phyloP scores from a whole-genome alignment of 2,888 invertebrate species.

The Caenorhabditis afra region DNA sequence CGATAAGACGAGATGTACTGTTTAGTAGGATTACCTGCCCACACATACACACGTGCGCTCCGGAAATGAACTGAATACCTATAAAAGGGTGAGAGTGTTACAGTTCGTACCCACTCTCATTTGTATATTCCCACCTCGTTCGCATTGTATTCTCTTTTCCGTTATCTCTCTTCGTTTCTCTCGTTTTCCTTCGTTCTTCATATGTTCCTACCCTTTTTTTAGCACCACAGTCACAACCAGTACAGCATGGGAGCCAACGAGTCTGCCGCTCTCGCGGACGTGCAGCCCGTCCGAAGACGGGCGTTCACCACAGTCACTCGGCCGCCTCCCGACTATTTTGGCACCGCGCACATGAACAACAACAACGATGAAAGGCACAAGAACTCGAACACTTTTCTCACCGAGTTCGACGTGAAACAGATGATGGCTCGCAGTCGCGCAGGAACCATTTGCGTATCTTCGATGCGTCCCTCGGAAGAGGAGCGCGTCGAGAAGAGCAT shows the following conservation, averaged over 20 bases:
- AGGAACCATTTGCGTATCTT: constrained; percentile 39
- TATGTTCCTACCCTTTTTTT: constrained; percentile 38
- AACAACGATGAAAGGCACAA: constrained; percentile 47
- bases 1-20: constrained; percentile 6
- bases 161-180: constrained; percentile 19
- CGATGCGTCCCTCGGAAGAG: constrained; percentile 26
- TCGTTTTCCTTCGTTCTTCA: background rate
- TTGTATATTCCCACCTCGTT: constrained; percentile 1
- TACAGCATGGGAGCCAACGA: constrained; percentile 56
- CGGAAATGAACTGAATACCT: background rate
- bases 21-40: constrained; percentile 37
- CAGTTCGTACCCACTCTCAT: background rate
- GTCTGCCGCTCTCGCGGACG: constrained; percentile 32
- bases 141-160: background rate
- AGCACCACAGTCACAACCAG: constrained; percentile 2
- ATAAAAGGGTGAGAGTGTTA: constrained; percentile 6
- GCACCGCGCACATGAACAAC: constrained; percentile 22
- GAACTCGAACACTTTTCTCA: constrained; percentile 52
- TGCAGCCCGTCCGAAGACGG: constrained; percentile 23
- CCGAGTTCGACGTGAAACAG: constrained; percentile 66
- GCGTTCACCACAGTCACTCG: constrained; percentile 35
- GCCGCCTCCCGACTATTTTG: constrained; percentile 34
- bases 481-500: constrained; percentile 37
- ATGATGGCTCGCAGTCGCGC: constrained; percentile 63
- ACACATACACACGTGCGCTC: constrained; percentile 15